phyloP scores from a whole-genome alignment of 2,888 invertebrate genomes.

The Epinotia nisella region DNA sequence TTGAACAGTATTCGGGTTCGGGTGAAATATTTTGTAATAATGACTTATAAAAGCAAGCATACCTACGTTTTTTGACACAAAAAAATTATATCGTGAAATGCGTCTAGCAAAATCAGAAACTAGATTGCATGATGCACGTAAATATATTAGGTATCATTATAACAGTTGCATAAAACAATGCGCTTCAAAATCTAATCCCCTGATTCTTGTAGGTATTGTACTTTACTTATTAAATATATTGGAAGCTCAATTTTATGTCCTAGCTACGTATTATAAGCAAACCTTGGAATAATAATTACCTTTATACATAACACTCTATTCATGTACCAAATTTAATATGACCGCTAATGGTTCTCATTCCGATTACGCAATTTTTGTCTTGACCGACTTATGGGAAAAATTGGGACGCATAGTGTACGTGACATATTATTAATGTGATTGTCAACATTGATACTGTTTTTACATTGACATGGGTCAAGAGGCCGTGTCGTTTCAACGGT shows the following conservation, averaged over 20 bases:
- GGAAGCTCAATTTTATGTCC: conserved; percentile 17
- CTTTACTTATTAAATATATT: neutral
- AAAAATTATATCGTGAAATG: too few relatives aligned
- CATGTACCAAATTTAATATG: conserved; percentile 50
- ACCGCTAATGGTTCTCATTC: conserved; percentile 61
- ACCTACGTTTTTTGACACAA: too few relatives aligned
- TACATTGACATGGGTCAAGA: conserved; percentile 38
- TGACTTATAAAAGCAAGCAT: too few relatives aligned
- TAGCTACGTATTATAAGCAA: conserved; percentile 47
- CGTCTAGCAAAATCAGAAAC: too few relatives aligned
- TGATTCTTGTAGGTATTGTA: neutral
- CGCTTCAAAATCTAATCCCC: too few relatives aligned
- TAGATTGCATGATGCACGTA: too few relatives aligned
- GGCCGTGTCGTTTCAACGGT: conserved; percentile 28
- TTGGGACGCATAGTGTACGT: conserved; percentile 59
- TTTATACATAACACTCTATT: conserved; percentile 51
- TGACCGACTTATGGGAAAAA: conserved; percentile 67
- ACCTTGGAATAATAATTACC: conserved; percentile 59
- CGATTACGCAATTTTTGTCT: conserved; percentile 65
- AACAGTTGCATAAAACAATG: too few relatives aligned
- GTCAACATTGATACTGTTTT: conserved; percentile 37
- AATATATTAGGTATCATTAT: too few relatives aligned
- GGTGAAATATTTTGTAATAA: too few relatives aligned
- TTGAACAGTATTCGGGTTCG: too few relatives aligned
- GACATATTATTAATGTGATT: conserved; percentile 47